Percentiles rank a stretch among this genome's conserved stretches.
phyloP scores from a whole-genome alignment of 2,888 invertebrate genomes.

The Amiota minor region DNA sequence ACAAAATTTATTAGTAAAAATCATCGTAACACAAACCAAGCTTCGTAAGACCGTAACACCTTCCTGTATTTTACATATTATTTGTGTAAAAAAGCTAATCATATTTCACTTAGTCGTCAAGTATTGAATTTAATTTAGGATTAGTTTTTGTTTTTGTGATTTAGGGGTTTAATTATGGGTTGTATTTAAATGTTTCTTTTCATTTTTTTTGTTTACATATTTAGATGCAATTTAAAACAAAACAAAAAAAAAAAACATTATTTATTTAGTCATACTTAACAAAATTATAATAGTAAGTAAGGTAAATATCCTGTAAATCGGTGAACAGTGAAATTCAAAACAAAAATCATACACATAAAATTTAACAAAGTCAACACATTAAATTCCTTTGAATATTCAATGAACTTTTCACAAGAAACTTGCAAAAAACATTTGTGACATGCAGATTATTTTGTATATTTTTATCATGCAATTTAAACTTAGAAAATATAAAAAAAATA shows the following conservation, averaged over 20 bases:
- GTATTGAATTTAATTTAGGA: neutral
- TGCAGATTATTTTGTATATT: constrained; percentile 15
- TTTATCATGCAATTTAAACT: constrained; percentile 3
- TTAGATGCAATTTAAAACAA: constrained; percentile 16
- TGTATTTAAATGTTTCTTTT: constrained; percentile 14
- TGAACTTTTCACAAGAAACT: constrained; percentile 43
- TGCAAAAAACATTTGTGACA: constrained; percentile 31
- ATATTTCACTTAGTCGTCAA: neutral
- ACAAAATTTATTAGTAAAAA: no score
- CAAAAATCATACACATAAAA: constrained; percentile 33
- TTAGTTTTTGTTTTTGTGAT: constrained; percentile 7
- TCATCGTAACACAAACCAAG: no score
- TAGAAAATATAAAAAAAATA: neutral
- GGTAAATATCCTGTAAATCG: constrained; percentile 18
- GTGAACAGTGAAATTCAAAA: constrained; percentile 16
- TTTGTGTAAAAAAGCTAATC: no score
- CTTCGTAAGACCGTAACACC: no score
- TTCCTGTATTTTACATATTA: no score
- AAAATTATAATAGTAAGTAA: constrained; percentile 7
- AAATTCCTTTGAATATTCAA: constrained; percentile 58
- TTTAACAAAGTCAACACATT: constrained; percentile 44
- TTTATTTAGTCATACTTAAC: constrained; percentile 23
- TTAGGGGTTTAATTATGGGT: constrained; percentile 10
- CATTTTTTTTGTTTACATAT: neutral
- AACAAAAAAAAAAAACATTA: constrained; percentile 1